A percentile compares a stretch with the other conserved stretches of the same genome.
These are phyloP conservation scores for Drosophila birchii DNA, from an alignment of 2,888 invertebrate genomes.

Conservation along the genomic window DNA sequence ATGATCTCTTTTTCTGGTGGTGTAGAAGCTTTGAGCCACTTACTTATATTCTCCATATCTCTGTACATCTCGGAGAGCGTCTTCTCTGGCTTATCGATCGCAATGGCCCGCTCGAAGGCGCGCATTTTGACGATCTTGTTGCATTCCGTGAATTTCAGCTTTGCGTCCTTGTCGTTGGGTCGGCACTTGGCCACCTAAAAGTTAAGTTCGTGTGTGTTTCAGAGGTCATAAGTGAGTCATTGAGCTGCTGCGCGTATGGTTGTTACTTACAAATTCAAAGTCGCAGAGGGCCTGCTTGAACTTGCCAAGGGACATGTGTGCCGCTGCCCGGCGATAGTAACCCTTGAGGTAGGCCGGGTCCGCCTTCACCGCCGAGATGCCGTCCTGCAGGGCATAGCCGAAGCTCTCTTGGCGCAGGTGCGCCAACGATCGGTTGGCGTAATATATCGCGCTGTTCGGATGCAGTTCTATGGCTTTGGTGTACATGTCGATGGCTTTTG, in stretches of 20 bases:
- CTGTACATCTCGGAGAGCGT: constrained; percentile 93
- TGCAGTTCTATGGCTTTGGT: constrained; percentile 94
- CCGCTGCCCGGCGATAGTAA: constrained; percentile 97
- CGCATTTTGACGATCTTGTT: constrained; percentile 97
- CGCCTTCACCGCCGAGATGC: constrained; percentile 94
- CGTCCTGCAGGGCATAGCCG: constrained; percentile 97
- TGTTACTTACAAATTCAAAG: constrained; percentile 94
- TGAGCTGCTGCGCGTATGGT: not conserved
- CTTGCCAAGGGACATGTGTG: constrained; percentile 98
- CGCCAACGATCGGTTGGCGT: constrained; percentile 97
- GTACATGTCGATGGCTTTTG: constrained; percentile 94
- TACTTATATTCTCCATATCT: constrained; percentile 96
- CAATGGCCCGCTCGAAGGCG: constrained; percentile 98
- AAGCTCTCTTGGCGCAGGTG: constrained; percentile 97
- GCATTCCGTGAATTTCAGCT: constrained; percentile 96
- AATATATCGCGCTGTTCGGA: constrained; percentile 93
- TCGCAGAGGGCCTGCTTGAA: constrained; percentile 98
- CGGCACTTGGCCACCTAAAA: constrained; percentile 93
- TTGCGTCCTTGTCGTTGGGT: constrained; percentile 97
- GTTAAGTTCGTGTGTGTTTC: constrained; percentile 14
- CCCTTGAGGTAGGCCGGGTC: constrained; percentile 97
- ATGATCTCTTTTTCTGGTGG: too few species aligned
- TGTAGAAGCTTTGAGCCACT: constrained; percentile 14
- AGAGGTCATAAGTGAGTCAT: not conserved
- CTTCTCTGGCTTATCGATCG: constrained; percentile 94